phyloP scores from a whole-genome alignment of 2,888 invertebrate genomes.

The Hydriomena furcata region DNA sequence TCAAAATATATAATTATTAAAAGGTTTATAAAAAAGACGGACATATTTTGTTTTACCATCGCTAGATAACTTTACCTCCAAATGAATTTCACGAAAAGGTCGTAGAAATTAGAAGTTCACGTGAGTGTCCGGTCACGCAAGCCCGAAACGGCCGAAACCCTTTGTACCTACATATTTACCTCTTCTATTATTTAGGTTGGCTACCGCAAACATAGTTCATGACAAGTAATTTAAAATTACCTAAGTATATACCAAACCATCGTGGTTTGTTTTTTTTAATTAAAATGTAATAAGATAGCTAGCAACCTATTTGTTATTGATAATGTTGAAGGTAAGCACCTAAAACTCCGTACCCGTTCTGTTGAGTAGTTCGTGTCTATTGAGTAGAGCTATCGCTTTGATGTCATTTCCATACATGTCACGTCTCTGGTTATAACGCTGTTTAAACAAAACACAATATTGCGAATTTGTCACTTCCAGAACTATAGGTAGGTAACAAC shows the following conservation, averaged over 20 bases:
- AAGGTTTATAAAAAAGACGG: not conserved
- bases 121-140: conserved; percentile 74
- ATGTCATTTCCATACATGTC: not conserved
- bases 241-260: not conserved
- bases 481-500: not conserved
- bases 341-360: too few relatives aligned
- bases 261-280: not conserved
- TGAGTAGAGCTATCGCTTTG: too few relatives aligned
- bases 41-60: not conserved
- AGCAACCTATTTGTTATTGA: too few relatives aligned
- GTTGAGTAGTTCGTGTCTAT: too few relatives aligned
- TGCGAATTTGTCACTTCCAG: too few relatives aligned
- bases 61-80: conserved; percentile 31
- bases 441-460: not conserved
- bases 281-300: not conserved
- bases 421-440: not conserved
- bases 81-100: conserved; percentile 81
- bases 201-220: conserved; percentile 31
- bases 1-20: too few relatives aligned
- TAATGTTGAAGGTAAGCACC: too few relatives aligned
- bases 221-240: conserved; percentile 22
- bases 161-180: conserved; percentile 66
- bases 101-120: conserved; percentile 78
- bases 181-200: conserved; percentile 56
- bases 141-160: conserved; percentile 55